Conservation (phyloP, 1,140 invertebrate genomes). For the Protaetia brevitarsis region DNA sequence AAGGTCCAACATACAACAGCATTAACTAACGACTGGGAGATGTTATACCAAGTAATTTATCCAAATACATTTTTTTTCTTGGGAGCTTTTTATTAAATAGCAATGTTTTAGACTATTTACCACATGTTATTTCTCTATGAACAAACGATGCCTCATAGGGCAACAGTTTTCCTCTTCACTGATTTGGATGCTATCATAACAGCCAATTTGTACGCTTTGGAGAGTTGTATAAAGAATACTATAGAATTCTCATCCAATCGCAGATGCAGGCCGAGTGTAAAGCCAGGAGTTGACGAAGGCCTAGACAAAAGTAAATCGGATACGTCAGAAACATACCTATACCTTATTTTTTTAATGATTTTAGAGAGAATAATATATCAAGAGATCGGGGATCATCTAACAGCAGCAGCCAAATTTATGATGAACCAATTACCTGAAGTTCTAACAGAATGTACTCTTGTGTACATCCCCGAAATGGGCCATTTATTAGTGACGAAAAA, state of each 20-base stretch:
- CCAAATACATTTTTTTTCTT: conserved; percentile 24
- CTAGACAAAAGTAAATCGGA: conserved; percentile 41
- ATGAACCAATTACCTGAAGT: conserved; percentile 61
- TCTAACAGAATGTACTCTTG: conserved; percentile 68
- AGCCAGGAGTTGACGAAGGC: conserved; percentile 40
- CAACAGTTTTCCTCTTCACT: conserved; percentile 32
- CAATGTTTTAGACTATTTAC: conserved; percentile 42
- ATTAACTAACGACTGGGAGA: conserved; percentile 64
- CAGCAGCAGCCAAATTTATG: conserved; percentile 65
- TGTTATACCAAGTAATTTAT: conserved; percentile 57
- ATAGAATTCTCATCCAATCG: conserved; percentile 41
- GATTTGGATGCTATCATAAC: conserved; percentile 37
- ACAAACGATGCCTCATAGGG: conserved; percentile 32
- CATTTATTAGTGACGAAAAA: conserved; percentile 70
- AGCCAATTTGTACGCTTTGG: conserved; percentile 36
- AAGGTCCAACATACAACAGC: conserved; percentile 62
- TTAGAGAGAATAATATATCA: conserved; percentile 41
- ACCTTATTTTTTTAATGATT: conserved; percentile 23
- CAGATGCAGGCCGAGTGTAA: conserved; percentile 35
- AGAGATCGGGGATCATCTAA: conserved; percentile 58
- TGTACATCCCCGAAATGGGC: conserved; percentile 79
- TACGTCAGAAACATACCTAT: background rate
- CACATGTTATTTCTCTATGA: conserved; percentile 41
- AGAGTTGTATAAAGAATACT: conserved; percentile 38
- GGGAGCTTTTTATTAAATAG: conserved; percentile 40